Percentiles rank a stretch among this genome's conserved stretches.
These are phyloP conservation scores for Perizoma affinitatum DNA, from an alignment of 2,888 invertebrate genomes.

Conservation along the genomic window DNA sequence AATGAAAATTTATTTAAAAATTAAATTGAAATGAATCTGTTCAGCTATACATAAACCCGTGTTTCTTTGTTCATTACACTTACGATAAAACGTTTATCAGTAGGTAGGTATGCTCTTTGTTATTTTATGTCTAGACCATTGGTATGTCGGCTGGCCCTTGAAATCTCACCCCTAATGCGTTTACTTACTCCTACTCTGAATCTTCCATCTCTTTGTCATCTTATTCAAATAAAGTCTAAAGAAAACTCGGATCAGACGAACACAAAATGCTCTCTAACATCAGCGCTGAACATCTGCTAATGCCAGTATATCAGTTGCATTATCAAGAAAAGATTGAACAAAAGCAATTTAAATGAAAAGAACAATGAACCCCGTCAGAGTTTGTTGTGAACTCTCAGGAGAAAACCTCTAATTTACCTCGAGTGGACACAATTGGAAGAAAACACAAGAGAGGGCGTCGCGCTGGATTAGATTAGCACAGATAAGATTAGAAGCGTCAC, in stretches of 20 bases:
- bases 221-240: conserved; percentile 19
- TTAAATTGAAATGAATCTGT: neutral
- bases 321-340: conserved; percentile 35
- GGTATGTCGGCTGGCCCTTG: conserved; percentile 5
- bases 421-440: conserved; percentile 82
- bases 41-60: neutral
- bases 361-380: conserved; percentile 61
- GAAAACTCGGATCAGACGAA: conserved; percentile 12
- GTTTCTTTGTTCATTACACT: neutral
- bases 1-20: neutral
- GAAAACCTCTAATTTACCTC: conserved; percentile 79
- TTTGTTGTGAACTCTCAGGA: conserved; percentile 67
- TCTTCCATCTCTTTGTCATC: conserved; percentile 6
- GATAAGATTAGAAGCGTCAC: conserved; percentile 79
- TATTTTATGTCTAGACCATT: conserved; percentile 12
- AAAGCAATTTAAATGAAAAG: conserved; percentile 44
- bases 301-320: conserved; percentile 31
- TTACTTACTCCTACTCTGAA: conserved; percentile 14
- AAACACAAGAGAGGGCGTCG: conserved; percentile 80
- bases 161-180: conserved; percentile 2
- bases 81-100: no score
- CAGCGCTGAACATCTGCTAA: conserved; percentile 29
- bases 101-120: conserved; percentile 1
- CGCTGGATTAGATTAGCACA: conserved; percentile 77
- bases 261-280: conserved; percentile 21